Percentiles rank a stretch among this genome's conserved stretches.
Conservation (phyloP, 2,888 invertebrate genomes). For the Agonum fuliginosum region DNA sequence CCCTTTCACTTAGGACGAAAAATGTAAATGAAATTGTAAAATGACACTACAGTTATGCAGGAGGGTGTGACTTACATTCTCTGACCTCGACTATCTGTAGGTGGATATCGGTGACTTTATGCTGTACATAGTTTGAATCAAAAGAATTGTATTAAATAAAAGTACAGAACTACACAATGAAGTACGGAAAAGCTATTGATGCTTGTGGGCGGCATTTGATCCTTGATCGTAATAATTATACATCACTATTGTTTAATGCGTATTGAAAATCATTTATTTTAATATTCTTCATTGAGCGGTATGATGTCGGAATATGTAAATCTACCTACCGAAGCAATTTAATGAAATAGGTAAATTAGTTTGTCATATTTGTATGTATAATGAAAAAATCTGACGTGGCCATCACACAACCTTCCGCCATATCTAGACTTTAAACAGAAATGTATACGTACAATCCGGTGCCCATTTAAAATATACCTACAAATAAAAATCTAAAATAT, state of each 20-base stretch:
- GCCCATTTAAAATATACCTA: no score
- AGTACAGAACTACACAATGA: neutral
- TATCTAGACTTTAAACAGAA: no score
- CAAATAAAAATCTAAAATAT: no score
- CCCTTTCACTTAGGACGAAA: slow-evolving; percentile 23
- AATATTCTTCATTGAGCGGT: no score
- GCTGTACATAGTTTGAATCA: neutral
- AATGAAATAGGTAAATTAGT: no score
- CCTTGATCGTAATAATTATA: slow-evolving; percentile 1
- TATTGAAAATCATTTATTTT: neutral
- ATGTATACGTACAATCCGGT: no score
- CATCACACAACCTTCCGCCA: no score
- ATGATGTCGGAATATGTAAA: no score
- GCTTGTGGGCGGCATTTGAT: slow-evolving; percentile 1
- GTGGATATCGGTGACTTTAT: neutral
- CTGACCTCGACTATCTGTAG: slow-evolving; percentile 32
- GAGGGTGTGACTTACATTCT: slow-evolving; percentile 38
- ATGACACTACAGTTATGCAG: slow-evolving; percentile 13
- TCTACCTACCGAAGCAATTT: no score
- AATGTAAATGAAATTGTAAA: slow-evolving; percentile 26
- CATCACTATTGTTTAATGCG: neutral
- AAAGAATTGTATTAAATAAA: slow-evolving; percentile 1
- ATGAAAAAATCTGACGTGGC: no score
- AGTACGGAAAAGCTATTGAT: neutral
- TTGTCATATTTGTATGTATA: no score